These are phyloP conservation scores for Eilema sororculum DNA, from an alignment of 2,888 invertebrate species.

Conservation along the genomic window DNA sequence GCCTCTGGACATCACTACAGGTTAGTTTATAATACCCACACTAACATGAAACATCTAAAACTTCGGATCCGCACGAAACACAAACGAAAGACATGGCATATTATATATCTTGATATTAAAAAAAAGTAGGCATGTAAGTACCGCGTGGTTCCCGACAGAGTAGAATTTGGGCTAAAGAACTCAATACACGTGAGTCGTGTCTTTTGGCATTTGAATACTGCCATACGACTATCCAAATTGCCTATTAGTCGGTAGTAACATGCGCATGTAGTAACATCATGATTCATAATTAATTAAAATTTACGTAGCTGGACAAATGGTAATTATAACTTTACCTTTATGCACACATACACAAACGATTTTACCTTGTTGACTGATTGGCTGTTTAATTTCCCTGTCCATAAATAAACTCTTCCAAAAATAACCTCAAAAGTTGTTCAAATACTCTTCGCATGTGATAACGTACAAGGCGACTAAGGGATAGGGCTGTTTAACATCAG, in stretches of 20 bases:
- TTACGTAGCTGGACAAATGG: background rate
- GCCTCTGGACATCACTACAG: conserved; percentile 67
- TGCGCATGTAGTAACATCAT: background rate
- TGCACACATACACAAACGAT: background rate
- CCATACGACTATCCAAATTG: background rate
- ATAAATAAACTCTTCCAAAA: background rate
- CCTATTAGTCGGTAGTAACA: background rate
- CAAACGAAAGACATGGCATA: too few species aligned
- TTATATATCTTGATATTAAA: too few species aligned
- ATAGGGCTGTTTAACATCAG: too few species aligned
- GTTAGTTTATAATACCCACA: conserved; percentile 30
- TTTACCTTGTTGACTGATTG: background rate
- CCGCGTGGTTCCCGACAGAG: too few species aligned
- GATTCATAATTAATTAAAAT: background rate
- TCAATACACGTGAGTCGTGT: background rate
- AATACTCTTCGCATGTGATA: too few species aligned
- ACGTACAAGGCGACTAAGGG: too few species aligned
- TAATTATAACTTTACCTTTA: background rate
- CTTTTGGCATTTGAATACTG: background rate
- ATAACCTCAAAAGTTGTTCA: too few species aligned
- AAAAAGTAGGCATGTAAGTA: too few species aligned
- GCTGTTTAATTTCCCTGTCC: background rate
- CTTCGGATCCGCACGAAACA: too few species aligned
- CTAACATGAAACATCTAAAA: background rate
- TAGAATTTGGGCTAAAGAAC: too few species aligned